Evolutionary conservation across 2,797 vertebrate species (phyloP), one percentile per base, ranked within the genome.

Genomic region (Bufotes viridis): DNA sequence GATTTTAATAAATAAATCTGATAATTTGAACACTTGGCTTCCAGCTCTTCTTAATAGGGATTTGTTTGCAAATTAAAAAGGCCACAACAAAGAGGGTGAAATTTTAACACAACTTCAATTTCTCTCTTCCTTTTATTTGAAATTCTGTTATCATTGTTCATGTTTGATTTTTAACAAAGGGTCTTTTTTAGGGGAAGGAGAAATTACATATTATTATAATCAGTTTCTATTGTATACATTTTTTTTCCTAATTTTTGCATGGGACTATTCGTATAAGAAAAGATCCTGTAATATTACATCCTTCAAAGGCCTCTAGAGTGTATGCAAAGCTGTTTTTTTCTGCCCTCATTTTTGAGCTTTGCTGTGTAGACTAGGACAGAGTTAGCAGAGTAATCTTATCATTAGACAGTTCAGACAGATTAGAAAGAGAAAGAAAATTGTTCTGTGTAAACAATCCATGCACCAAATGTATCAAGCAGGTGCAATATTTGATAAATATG

Each of bases 1-100:
- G 58, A 87, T 86, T 63, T 89, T 82, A 76, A 86, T 82, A 86
- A 89, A 86, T 89, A 86, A 57, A 85, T 78, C 80, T 70, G 55
- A 89, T 82, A 83, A 87, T 86, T 75, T 60, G 53, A 72, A 80
- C n/a, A 89, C 51, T 89, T 83, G 81, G 80, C 69, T 70, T 87
- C 29, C 72, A 63, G 63, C 80, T 86, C 69, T 61, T 13, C 34
- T 85, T 53, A 65, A 85, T 65, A 67, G 42, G 57, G 75, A 85
- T 85, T 78, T 86, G 75, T 74, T 42, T 12, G 72, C 34, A 85
- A 76, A 85, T 76, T 63, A 76, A 76, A 85, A 85, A 63, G 58
- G 63, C 22, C 4, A 14, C 22, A 74, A 75, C 70, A 76, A 75
- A 51, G 29, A 61, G 57, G 78, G 57, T 22, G 26, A 65, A 29